Base-by-base conservation (phyloP, 2,797 vertebrate species). In the Prionace glauca region DNA sequence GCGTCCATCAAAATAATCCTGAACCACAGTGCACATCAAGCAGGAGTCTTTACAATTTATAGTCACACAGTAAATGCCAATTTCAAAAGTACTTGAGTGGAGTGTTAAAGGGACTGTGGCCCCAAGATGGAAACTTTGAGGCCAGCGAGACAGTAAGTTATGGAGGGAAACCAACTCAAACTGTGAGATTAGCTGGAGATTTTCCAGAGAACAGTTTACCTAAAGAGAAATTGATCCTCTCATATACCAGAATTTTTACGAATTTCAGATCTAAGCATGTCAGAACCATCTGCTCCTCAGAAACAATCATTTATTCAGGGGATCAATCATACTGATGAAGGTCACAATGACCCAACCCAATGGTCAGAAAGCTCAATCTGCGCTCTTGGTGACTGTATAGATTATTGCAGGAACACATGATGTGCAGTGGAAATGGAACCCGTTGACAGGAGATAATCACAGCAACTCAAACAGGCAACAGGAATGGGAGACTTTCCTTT, bases 331-430 rank as follows among this genome's bases (percentile, higher is more conserved):
- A 45, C 50, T 74, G 14, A 74, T 29, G 32, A 94, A 45, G n/a
- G 50, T 72, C 67, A 94, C 29, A 94, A 94, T 77, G 69, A 77
- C 45, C 93, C 93, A 94, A 94, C 69, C 41, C 41, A 74, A 74
- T 56, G 24, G 74, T 16, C 41, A 8, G 16, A 3, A 62, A 77
- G 32, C n/a, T 32, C 71, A 77, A 56, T 69, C 36, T 22, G 45
- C 4, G 32, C 12, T 95, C 69, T 71, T 18, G 29, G 14, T 95
- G 93, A 56, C 93, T 74, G 24, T 72, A 50, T 11, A 50, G 41
- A 72, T 32, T 50, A 8, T 10, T 94, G 69, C 69, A 94, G 22
- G 29, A 72, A 26, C 22, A 94, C 11, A 26, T 45, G 41, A 50
- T 26, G 50, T 69, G 18, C 11, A 72, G 1, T 50, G 41, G 36